A percentile compares a stretch with the other conserved stretches of the same genome.
Evolutionary conservation across 2,113 vertebrate species (phyloP).

Genomic region (Oryzias curvinotus): DNA sequence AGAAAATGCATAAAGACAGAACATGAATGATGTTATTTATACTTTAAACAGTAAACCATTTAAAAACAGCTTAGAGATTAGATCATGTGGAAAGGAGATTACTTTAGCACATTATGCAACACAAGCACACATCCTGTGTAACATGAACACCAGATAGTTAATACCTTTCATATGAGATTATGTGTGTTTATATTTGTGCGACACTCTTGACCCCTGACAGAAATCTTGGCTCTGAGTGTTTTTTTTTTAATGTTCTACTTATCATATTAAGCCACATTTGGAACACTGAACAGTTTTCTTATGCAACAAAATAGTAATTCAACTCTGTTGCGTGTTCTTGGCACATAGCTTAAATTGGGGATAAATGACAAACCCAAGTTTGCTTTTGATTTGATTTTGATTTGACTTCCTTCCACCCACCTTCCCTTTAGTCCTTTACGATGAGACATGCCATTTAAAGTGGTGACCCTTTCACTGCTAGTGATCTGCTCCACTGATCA

Average conservation of each 20-base stretch:
- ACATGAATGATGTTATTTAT: neutral
- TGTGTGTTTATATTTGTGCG: constrained; percentile 1
- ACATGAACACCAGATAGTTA: constrained; percentile 5
- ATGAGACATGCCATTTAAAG: constrained; percentile 24
- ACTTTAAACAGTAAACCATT: neutral
- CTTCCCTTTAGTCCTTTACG: constrained; percentile 8
- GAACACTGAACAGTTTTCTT: constrained; percentile 40
- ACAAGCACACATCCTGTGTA: constrained; percentile 8
- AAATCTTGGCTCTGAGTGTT: constrained; percentile 8
- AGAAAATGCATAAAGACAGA: neutral
- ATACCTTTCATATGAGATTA: constrained; percentile 20
- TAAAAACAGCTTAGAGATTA: constrained; percentile 9
- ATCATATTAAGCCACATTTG: constrained; percentile 36
- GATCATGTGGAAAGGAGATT: neutral
- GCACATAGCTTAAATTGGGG: constrained; percentile 14
- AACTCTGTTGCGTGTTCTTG: constrained; percentile 12
- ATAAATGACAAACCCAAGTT: constrained; percentile 13
- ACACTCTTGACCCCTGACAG: neutral
- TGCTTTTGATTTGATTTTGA: constrained; percentile 14
- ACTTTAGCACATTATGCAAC: constrained; percentile 13
- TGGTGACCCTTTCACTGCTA: constrained; percentile 30
- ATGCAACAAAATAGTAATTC: constrained; percentile 12
- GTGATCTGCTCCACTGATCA: constrained; percentile 56
- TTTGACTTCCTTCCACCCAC: constrained; percentile 7
- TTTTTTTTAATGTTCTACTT: constrained; percentile 22